Conservation (phyloP, 2,113 vertebrate species). For the Speoplatyrhinus poulsoni region DNA sequence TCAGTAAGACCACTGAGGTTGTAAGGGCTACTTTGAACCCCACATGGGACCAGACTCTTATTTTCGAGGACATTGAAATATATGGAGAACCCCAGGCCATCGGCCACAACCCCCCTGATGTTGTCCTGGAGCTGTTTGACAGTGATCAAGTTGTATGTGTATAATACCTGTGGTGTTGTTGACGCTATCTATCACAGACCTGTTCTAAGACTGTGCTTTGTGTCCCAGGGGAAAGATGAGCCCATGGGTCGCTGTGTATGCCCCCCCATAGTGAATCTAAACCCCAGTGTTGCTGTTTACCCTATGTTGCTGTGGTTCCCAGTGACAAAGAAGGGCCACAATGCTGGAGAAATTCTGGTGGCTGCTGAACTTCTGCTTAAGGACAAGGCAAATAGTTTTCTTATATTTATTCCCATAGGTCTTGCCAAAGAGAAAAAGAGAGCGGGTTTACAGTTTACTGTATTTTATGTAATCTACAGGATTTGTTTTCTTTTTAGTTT, state of each 20-base stretch:
- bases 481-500: too few species aligned
- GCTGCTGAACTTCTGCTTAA: constrained; percentile 91
- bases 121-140: constrained; percentile 89
- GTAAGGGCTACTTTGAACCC: constrained; percentile 89
- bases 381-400: constrained; percentile 78
- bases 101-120: constrained; percentile 81
- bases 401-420: neutral
- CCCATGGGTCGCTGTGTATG: constrained; percentile 87
- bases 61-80: constrained; percentile 94
- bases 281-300: constrained; percentile 71
- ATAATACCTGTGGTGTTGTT: neutral
- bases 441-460: neutral
- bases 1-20: constrained; percentile 94
- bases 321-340: constrained; percentile 79
- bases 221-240: constrained; percentile 91
- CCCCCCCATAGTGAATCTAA: constrained; percentile 86
- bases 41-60: constrained; percentile 95
- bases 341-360: constrained; percentile 86
- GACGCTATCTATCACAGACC: neutral
- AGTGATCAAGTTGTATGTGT: constrained; percentile 90
- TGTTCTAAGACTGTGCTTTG: constrained; percentile 21
- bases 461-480: neutral
- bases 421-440: neutral
- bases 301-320: constrained; percentile 92
- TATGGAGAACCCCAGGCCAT: constrained; percentile 85